Percentiles rank a stretch among this genome's conserved stretches.
phyloP scores from a whole-genome alignment of 2,888 invertebrate species.

The Azorinus chamasolen region DNA sequence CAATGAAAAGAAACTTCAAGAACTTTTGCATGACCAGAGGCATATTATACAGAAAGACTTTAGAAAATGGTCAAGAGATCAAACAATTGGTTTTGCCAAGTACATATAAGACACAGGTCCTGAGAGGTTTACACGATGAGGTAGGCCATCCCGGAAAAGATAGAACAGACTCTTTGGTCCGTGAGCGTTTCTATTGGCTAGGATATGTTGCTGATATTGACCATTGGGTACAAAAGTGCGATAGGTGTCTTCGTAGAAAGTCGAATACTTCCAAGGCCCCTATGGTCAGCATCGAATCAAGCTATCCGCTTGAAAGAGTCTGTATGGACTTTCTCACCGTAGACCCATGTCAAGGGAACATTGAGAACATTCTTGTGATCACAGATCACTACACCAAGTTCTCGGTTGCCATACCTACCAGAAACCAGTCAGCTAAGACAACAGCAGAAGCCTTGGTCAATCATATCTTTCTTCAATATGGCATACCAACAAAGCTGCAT shows the following conservation, averaged over 20 bases:
- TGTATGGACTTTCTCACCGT: constrained; percentile 40
- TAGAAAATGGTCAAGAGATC: constrained; percentile 1
- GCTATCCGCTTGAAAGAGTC: constrained; percentile 32
- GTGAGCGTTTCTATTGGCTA: constrained; percentile 27
- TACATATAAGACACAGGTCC: background rate
- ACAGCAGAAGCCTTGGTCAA: too few species aligned
- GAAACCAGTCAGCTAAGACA: constrained; percentile 49
- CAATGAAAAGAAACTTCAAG: constrained; percentile 15
- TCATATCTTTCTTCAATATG: constrained; percentile 40
- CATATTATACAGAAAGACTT: constrained; percentile 5
- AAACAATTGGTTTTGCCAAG: constrained; percentile 23
- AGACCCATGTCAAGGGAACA: too few species aligned
- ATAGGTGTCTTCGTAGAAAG: constrained; percentile 27
- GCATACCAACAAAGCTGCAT: too few species aligned
- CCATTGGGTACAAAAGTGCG: constrained; percentile 13
- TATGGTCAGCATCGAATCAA: constrained; percentile 21
- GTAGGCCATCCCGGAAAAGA: constrained; percentile 34
- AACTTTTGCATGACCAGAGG: constrained; percentile 21
- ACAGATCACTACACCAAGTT: constrained; percentile 44
- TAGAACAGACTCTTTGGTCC: constrained; percentile 7
- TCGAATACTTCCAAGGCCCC: constrained; percentile 18
- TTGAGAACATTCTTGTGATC: too few species aligned
- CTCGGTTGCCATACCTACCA: constrained; percentile 43
- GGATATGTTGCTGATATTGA: constrained; percentile 12
- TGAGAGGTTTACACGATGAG: constrained; percentile 22